Percentiles rank a stretch among this genome's conserved stretches.
phyloP scores from a whole-genome alignment of 1,140 invertebrate genomes.

The Holotrichia oblita region DNA sequence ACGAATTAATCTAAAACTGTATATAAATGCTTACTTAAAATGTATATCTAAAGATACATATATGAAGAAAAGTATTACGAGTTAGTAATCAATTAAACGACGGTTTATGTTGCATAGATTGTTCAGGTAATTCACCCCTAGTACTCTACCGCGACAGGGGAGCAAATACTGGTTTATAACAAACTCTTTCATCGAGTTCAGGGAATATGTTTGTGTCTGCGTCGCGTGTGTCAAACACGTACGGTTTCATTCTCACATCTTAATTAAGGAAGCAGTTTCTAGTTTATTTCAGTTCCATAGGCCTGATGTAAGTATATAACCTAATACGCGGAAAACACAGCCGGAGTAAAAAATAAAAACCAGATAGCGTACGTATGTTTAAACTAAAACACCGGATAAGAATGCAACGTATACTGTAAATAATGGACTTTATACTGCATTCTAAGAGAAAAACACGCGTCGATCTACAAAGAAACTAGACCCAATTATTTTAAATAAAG shows the following conservation, averaged over 20 bases:
- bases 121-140: not conserved
- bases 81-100: no score
- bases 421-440: not conserved
- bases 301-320: not conserved
- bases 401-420: not conserved
- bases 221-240: not conserved
- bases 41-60: no score
- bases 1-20: no score
- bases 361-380: not conserved
- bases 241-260: not conserved
- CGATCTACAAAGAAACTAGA: no score
- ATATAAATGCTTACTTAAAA: no score
- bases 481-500: no score
- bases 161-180: not conserved
- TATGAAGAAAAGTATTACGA: no score
- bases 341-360: constrained; percentile 1
- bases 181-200: not conserved
- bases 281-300: not conserved
- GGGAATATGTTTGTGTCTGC: constrained; percentile 12
- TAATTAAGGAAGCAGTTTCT: not conserved
- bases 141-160: not conserved
- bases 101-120: no score
- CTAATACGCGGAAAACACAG: not conserved
- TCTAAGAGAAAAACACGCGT: no score
- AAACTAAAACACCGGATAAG: not conserved